Percentiles rank a stretch among this genome's conserved stretches.
These are phyloP conservation scores for Axis porcinus DNA, from an alignment of 2,113 vertebrate genomes.

Conservation along the genomic window DNA sequence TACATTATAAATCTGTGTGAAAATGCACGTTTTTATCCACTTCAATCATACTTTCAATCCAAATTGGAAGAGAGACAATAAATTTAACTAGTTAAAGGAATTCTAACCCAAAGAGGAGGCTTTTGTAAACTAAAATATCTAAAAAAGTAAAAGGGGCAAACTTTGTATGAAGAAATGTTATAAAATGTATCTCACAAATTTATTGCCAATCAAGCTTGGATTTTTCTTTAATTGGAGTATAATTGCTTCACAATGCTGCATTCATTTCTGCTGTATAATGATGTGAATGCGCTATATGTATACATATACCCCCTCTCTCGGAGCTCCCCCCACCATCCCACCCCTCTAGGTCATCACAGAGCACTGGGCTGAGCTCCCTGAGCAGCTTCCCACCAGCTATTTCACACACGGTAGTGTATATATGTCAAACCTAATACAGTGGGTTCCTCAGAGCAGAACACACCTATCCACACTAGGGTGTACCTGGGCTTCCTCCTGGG, in stretches of 20 bases:
- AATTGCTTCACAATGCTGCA: background rate
- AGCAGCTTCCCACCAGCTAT: background rate
- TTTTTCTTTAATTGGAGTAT: background rate
- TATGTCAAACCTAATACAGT: background rate
- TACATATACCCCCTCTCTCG: background rate
- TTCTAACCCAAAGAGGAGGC: background rate
- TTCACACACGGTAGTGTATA: background rate
- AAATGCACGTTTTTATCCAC: background rate
- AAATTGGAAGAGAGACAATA: background rate
- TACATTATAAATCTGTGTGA: background rate
- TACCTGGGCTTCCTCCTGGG: background rate
- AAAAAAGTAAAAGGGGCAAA: background rate
- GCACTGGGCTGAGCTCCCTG: background rate
- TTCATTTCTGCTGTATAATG: background rate
- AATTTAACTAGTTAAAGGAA: background rate
- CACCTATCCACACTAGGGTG: background rate
- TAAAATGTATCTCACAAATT: background rate
- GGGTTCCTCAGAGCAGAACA: background rate
- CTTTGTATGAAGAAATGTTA: background rate
- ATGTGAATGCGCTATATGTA: background rate
- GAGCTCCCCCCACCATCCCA: background rate
- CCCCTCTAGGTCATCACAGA: background rate
- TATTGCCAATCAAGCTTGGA: background rate
- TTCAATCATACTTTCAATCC: background rate
- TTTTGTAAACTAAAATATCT: background rate